Percentiles rank a stretch among this genome's conserved stretches.
Evolutionary conservation across 2,888 invertebrate genomes (phyloP).

Genomic region (Synergus japonicus): DNA sequence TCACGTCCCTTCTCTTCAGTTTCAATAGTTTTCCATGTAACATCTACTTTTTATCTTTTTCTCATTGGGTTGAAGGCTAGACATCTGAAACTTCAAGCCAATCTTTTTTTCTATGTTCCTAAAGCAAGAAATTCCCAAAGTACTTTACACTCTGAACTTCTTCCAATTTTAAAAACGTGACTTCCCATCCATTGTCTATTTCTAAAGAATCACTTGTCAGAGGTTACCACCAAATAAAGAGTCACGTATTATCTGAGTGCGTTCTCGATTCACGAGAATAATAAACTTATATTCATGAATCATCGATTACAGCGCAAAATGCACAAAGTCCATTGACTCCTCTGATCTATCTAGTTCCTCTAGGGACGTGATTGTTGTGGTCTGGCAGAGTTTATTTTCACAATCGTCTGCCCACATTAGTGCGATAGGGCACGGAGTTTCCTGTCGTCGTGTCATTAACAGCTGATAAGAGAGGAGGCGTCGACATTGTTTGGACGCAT

Average conservation of each 20-base stretch:
- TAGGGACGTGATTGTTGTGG: background rate
- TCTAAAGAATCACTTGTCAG: background rate
- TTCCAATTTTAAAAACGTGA: background rate
- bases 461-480: slow-evolving; percentile 30
- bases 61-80: no score
- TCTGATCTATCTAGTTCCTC: slow-evolving; percentile 10
- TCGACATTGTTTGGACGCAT: slow-evolving; percentile 21
- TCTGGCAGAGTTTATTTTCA: background rate
- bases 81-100: no score
- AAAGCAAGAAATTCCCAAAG: background rate
- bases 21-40: background rate
- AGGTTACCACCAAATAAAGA: background rate
- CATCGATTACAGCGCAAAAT: background rate
- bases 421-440: slow-evolving; percentile 21
- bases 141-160: background rate
- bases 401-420: slow-evolving; percentile 37
- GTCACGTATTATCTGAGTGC: slow-evolving; percentile 7
- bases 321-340: slow-evolving; percentile 10
- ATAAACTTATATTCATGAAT: background rate
- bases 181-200: background rate
- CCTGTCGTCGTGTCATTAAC: slow-evolving; percentile 19
- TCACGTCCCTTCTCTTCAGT: background rate
- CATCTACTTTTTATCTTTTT: no score
- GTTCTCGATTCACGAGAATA: background rate
- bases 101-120: no score